Percentiles rank a stretch among this genome's conserved stretches.
These are phyloP conservation scores for Macrochelys suwanniensis DNA, from an alignment of 2,797 vertebrate genomes.

Conservation along the genomic window DNA sequence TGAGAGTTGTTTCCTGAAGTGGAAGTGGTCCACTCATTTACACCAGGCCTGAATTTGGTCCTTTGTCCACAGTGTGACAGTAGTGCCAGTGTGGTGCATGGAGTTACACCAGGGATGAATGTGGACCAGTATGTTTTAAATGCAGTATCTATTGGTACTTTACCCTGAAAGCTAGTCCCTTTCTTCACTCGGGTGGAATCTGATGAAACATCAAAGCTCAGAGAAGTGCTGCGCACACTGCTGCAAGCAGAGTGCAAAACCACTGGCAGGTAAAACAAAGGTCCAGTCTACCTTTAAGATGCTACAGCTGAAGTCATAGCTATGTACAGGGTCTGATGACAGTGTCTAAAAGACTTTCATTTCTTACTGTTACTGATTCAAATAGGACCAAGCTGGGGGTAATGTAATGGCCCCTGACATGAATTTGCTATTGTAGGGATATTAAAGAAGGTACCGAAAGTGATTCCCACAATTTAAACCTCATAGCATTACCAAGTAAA, in stretches of 20 bases:
- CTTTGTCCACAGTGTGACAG: neutral
- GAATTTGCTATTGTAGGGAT: neutral
- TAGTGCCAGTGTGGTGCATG: neutral
- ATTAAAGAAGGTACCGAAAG: no score
- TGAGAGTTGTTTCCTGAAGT: neutral
- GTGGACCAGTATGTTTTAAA: neutral
- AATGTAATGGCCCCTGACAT: neutral
- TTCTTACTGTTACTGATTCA: neutral
- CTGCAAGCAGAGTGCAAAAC: neutral
- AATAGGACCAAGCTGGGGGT: neutral
- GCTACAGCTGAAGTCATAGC: neutral
- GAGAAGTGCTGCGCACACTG: neutral
- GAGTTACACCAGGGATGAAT: neutral
- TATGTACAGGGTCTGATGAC: neutral
- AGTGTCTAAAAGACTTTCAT: neutral
- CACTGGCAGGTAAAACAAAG: neutral
- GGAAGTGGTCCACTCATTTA: neutral
- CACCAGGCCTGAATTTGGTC: neutral
- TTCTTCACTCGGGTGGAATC: neutral
- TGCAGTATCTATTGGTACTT: neutral
- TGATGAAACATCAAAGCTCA: neutral
- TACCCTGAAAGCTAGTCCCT: neutral
- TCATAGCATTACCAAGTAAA: no score
- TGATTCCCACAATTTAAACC: no score
- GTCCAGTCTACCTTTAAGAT: neutral